Base-by-base conservation (phyloP, 2,113 vertebrate species). In the Urocynchramus pylzowi region DNA sequence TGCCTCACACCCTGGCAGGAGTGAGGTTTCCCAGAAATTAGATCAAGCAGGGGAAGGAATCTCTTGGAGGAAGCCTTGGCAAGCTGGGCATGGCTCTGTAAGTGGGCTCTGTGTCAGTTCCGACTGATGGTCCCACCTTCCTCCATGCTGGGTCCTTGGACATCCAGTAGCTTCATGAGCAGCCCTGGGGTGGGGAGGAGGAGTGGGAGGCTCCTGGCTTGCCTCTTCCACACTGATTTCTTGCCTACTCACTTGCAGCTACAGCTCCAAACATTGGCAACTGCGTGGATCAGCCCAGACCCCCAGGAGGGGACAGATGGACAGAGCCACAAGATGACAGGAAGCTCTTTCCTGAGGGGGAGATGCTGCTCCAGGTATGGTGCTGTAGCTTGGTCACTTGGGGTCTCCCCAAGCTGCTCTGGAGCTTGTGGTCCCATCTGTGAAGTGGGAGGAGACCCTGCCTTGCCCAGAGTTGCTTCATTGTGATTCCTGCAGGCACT, bases 361-460 rank as follows among this genome's bases (percentile, higher is more conserved):
- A 99, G 14, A 90, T 99, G 87, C 97, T 99, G 93, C 98, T 98
- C 23, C 98, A 99, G 98, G 98, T 99, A 91, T 21, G 0, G 3
- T 69, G 44, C 42, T 1, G 1, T 28, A 37, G 6, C 39, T 76
- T 9, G 3, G 24, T 16, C 8, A 1, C 19, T 47, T 20, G n/a
- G 37, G 30, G 10, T 76, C 17, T 26, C 50, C n/a, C 42, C 23
- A 68, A 28, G 30, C 31, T 44, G 21, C 37, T 94, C 30, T 22
- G 50, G 57, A 26, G 24, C 17, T 7, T 13, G 8, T 5, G n/a
- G 7, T 61, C 16, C 44, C 50, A 69, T 18, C 26, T 56, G 30
- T 45, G 56, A 33, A 68, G 13, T 1, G 8, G 57, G 17, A 61
- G 31, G 74, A 90, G 47, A 49, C 21, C 16, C 35, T 92, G 39